phyloP scores from a whole-genome alignment of 23 tunicate genomes.

The Ciona savignyi region DNA sequence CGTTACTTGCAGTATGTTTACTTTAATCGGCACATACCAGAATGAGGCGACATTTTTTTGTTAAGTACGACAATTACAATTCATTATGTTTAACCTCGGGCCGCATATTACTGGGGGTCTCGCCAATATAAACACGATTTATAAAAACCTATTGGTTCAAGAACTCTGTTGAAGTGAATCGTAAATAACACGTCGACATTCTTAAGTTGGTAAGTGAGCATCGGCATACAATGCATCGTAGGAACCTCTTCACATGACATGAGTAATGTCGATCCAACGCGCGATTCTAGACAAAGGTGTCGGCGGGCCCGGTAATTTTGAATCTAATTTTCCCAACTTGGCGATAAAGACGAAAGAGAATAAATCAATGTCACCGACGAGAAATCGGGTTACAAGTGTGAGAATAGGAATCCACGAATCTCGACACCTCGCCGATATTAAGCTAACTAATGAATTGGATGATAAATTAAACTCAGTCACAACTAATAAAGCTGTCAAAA shows the following conservation, averaged over 20 bases:
- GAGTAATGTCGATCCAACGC: neutral
- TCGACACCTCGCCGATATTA: neutral
- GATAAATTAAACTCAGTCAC: too few species aligned
- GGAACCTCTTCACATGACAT: neutral
- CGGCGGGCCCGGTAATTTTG: too few species aligned
- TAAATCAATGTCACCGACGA: neutral
- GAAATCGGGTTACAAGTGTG: neutral
- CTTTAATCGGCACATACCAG: too few species aligned
- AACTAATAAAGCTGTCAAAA: too few species aligned
- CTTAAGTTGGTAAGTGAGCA: neutral
- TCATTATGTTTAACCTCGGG: too few species aligned
- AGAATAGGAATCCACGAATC: neutral
- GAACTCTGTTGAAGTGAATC: neutral
- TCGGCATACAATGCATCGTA: neutral
- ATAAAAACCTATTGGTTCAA: too few species aligned
- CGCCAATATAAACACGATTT: too few species aligned
- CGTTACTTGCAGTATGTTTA: neutral
- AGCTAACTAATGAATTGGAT: neutral
- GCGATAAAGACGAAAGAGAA: neutral
- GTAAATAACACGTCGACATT: neutral
- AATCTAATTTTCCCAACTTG: too few species aligned
- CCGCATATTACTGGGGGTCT: too few species aligned
- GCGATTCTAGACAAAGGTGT: neutral
- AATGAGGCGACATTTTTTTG: too few species aligned
- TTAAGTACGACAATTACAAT: too few species aligned